Evolutionary conservation across 2,113 vertebrate species (phyloP), one percentile per base, ranked within the genome.

Genomic region (Phasianus colchicus): DNA sequence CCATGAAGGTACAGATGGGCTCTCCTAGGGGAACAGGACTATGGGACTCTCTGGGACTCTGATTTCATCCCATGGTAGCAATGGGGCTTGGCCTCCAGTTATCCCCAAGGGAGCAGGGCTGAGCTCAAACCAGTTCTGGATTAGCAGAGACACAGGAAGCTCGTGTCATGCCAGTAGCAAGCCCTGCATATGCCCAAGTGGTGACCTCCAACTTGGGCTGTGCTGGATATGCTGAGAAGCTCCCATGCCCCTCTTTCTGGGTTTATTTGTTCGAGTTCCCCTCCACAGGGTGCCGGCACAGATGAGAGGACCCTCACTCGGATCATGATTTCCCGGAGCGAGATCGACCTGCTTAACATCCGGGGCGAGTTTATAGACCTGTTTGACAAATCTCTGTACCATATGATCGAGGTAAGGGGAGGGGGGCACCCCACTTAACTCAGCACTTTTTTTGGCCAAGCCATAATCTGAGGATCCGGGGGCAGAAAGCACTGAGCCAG

Each of bases 301-400:
- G 99, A 99, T 6, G 99, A 99, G 96, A 98, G 98, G 93, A 99
- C 98, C 3, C 98, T 99, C 77, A 99, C 98, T 92, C 98, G 99
- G 72, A 98, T 99, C 96, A 99, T 99, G 98, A 97, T 99, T 71
- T 99, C 99, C 85, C 98, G 99, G 48, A 98, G 98, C 0, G 99
- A 99, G 96, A 97, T 98, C 0, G 99, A 99, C 97, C 98, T 99
- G 69, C 93, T 99, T 86, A 99, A 99, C 96, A 98, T 99, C 96
- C 98, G 99, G 22, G 97, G 98, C 83, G 99, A 99, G 91, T 99
- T 99, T 96, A 97, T 99, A 82, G 98, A 99, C 65, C 98, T 98
- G 7, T 99, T 99, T 0, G 99, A 99, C 63, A 98, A 93, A 70
- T 99, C 99, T 0, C 98, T 99, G 63, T 98, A 99, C 95, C 98